Conservation (phyloP, 1,140 invertebrate species). For the Camponotus floridanus region DNA sequence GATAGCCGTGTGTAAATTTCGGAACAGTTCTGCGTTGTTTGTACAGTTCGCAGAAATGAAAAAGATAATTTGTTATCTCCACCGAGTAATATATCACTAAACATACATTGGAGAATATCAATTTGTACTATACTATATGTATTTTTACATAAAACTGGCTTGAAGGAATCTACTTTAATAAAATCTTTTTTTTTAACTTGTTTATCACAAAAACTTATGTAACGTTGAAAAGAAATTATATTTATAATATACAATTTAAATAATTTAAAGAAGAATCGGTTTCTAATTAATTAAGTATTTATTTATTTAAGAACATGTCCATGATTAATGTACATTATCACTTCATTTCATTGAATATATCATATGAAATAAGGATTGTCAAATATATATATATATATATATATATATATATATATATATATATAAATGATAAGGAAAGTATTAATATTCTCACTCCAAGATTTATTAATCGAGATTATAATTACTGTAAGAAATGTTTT, state of each 20-base stretch:
- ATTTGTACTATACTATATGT: neutral
- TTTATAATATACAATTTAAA: neutral
- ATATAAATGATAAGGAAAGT: neutral
- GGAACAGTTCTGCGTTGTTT: slow-evolving; percentile 28
- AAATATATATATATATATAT: too few relatives aligned
- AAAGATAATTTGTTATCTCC: slow-evolving; percentile 49
- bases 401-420: neutral
- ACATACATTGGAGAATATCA: neutral
- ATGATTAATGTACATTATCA: neutral
- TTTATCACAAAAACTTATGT: neutral
- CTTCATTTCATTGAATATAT: too few relatives aligned
- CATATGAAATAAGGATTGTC: too few relatives aligned
- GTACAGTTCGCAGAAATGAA: slow-evolving; percentile 7
- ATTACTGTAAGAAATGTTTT: neutral
- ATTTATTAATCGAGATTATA: neutral
- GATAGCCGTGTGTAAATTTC: slow-evolving; percentile 35
- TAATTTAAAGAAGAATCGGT: neutral
- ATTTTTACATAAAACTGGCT: neutral
- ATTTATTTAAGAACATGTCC: neutral
- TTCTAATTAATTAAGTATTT: neutral
- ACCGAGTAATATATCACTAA: slow-evolving; percentile 16
- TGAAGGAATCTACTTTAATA: neutral
- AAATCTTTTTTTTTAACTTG: neutral
- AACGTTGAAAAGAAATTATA: neutral
- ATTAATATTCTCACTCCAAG: too few relatives aligned